These are phyloP conservation scores for Epiperipatus broadwayi DNA, from an alignment of 2,888 invertebrate species.

Conservation along the genomic window DNA sequence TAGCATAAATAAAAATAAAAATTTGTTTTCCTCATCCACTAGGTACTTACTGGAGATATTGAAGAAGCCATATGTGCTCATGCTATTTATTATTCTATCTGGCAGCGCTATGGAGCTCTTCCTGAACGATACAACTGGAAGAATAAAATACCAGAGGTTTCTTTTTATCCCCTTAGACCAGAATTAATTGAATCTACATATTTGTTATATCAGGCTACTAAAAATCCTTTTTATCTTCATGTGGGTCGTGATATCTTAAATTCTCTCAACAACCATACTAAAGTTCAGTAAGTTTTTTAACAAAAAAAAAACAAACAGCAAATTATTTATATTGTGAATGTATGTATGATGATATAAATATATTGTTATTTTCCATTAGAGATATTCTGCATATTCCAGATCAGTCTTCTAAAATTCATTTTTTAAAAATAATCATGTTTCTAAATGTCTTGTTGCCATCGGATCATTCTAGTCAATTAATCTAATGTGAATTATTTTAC, in stretches of 20 bases:
- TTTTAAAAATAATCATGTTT: too few species aligned
- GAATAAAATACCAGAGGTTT: slow-evolving; percentile 34
- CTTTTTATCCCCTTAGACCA: slow-evolving; percentile 42
- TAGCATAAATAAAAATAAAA: too few species aligned
- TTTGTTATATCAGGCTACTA: slow-evolving; percentile 40
- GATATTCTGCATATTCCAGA: too few species aligned
- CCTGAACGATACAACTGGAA: slow-evolving; percentile 36
- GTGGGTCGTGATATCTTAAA: slow-evolving; percentile 40
- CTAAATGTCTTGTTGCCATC: too few species aligned
- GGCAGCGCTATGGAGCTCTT: slow-evolving; percentile 38
- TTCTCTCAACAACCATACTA: slow-evolving; percentile 34
- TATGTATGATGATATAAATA: too few species aligned
- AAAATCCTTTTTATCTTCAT: slow-evolving; percentile 43
- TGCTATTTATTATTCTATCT: slow-evolving; percentile 40
- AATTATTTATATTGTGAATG: slow-evolving; percentile 9
- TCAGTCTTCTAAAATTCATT: too few species aligned
- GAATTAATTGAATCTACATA: slow-evolving; percentile 44
- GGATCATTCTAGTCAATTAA: too few species aligned
- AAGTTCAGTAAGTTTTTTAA: slow-evolving; percentile 29
- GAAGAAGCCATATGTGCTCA: slow-evolving; percentile 45
- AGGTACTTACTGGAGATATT: slow-evolving; percentile 39
- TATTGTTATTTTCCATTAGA: too few species aligned
- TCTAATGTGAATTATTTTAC: too few species aligned
- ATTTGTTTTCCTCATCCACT: too few species aligned
- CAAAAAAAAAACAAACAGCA: too few species aligned